Percentiles rank a stretch among this genome's conserved stretches.
Conservation (phyloP, 1,140 invertebrate species). For the Diuraphis noxia region DNA sequence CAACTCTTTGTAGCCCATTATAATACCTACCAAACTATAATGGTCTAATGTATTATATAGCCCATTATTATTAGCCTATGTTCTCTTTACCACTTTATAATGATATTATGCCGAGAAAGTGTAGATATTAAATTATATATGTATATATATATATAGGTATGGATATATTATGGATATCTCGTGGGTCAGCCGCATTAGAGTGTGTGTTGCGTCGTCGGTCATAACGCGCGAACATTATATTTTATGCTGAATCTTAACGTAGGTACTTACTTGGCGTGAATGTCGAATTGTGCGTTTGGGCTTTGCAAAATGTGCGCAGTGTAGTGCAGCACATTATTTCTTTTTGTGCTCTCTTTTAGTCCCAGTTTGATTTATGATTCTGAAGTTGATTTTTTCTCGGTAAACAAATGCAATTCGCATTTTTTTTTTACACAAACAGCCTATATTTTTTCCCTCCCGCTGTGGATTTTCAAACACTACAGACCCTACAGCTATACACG, state of each 20-base stretch:
- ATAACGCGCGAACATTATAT: background rate
- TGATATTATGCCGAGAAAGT: constrained; percentile 44
- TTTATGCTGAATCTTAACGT: background rate
- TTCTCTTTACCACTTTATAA: constrained; percentile 39
- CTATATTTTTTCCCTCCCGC: constrained; percentile 42
- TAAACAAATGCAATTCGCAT: constrained; percentile 34
- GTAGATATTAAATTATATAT: background rate
- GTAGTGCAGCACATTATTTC: background rate
- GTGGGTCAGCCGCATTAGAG: background rate
- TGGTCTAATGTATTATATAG: constrained; percentile 46
- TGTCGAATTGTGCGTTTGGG: background rate
- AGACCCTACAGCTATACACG: background rate
- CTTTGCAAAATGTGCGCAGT: background rate
- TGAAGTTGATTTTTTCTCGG: background rate
- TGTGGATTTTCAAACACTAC: constrained; percentile 28
- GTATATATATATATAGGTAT: background rate
- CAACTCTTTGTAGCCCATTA: constrained; percentile 50
- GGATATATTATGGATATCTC: background rate
- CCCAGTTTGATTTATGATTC: background rate
- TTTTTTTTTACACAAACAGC: background rate
- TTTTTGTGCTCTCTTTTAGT: background rate
- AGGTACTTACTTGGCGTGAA: background rate
- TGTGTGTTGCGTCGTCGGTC: background rate
- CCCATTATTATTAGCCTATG: constrained; percentile 45
- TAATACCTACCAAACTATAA: constrained; percentile 44